Base-by-base conservation (phyloP, 2,888 invertebrate genomes). In the Drosophila formosana region DNA sequence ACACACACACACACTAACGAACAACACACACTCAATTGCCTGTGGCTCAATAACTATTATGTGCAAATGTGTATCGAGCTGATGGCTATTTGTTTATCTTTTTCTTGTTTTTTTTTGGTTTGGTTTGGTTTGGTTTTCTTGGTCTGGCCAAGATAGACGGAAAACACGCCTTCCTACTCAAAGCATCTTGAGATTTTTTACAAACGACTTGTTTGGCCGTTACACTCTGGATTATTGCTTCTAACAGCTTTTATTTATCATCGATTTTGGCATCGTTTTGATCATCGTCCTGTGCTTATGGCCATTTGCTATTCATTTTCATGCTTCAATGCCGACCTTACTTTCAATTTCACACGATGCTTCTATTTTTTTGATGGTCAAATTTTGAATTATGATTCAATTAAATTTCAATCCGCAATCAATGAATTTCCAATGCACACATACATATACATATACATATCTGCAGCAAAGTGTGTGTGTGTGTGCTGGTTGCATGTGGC, bases 341-440 rank as follows among this genome's bases (percentile, higher is more conserved):
- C 61, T 61, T 62, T 68, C 77, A 51, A 57, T 75, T 75, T 70
- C 58, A 75, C 30, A 62, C 26, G 50, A 11, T 34, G 5, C 11
- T 32, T 7, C 4, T 8, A 3, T 18, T 8, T 39, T 28, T 6
- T 57, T 49, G 50, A 18, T 41, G 5, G 5, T n/a, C n/a, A 32
- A 56, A 55, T 39, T 73, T 70, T 73, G 73, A 80, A 82, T 84
- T 80, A 84, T 82, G 71, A 75, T 82, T 80, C 85, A 84, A 84
- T 87, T 85, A 82, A 85, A 85, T 72, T 87, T 75, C 85, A 87
- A 84, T 88, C 75, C 66, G 73, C 82, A 84, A 78, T 84, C 79
- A 82, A 84, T 87, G 79, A 81, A 81, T 72, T 68, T 65, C 58
- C 80, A 64, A 63, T 67, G 60, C 34, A 67, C 37, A 45, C 47